Evolutionary conservation across 2,113 vertebrate species (phyloP).

Genomic region (Thunnus maccoyii): DNA sequence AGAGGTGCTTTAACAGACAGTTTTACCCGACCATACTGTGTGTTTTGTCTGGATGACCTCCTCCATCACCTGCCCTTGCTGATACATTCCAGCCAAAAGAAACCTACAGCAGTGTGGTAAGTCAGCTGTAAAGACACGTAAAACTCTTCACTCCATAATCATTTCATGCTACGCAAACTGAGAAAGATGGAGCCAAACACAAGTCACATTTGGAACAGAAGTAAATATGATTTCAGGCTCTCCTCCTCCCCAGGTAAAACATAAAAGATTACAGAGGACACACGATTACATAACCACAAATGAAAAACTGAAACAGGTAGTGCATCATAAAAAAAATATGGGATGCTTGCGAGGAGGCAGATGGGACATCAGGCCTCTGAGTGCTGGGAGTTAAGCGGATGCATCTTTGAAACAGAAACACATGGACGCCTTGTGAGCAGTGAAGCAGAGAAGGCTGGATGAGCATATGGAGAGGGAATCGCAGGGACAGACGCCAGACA

Average conservation of each 20-base stretch:
- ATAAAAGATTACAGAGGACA: conserved; percentile 1
- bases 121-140: too few relatives aligned
- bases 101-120: background rate
- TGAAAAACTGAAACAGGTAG: conserved; percentile 6
- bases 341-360: background rate
- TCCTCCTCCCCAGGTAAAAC: background rate
- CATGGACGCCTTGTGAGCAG: conserved; percentile 12
- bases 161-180: background rate
- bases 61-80: too few relatives aligned
- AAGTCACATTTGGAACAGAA: background rate
- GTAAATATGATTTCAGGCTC: background rate
- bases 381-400: conserved; percentile 13
- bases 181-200: background rate
- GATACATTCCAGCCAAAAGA: background rate
- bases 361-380: conserved; percentile 18
- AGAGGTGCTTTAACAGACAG: too few relatives aligned
- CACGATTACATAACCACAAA: background rate
- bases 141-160: background rate
- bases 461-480: conserved; percentile 21
- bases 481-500: background rate
- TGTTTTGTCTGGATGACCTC: too few relatives aligned
- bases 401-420: conserved; percentile 20
- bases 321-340: background rate
- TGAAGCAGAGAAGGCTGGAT: conserved; percentile 4
- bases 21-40: too few relatives aligned